phyloP scores from a whole-genome alignment of 1,140 invertebrate genomes.

The Drosophila rufa region DNA sequence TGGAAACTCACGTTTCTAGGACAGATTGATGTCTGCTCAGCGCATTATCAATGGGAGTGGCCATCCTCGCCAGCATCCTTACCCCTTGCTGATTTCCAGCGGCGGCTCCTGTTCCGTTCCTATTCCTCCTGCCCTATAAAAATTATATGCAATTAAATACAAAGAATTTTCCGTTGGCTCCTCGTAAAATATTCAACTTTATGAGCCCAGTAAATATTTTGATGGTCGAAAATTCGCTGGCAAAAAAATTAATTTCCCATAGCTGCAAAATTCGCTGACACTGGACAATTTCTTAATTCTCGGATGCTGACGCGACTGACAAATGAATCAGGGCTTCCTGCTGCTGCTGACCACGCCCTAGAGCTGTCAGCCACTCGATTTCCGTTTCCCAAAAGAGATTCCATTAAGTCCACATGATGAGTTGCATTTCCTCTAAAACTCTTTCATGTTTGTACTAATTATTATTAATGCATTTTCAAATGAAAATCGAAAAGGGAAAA shows the following conservation, averaged over 20 bases:
- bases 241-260: constrained; percentile 42
- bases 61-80: constrained; percentile 23
- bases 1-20: constrained; percentile 37
- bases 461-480: constrained; percentile 61
- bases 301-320: constrained; percentile 22
- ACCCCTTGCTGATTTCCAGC: constrained; percentile 67
- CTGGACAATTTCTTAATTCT: constrained; percentile 35
- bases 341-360: constrained; percentile 47
- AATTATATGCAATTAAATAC: constrained; percentile 79
- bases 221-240: constrained; percentile 53
- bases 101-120: constrained; percentile 13
- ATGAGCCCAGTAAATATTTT: constrained; percentile 79
- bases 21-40: constrained; percentile 58
- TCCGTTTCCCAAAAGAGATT: constrained; percentile 33
- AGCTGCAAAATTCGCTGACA: constrained; percentile 56
- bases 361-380: constrained; percentile 23
- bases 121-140: constrained; percentile 65
- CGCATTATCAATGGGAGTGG: constrained; percentile 79
- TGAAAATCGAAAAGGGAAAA: constrained; percentile 24
- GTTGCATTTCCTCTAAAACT: constrained; percentile 47
- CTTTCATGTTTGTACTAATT: constrained; percentile 48
- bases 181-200: constrained; percentile 67
- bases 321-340: constrained; percentile 40
- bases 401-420: constrained; percentile 55
- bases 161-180: constrained; percentile 32